Conservation (phyloP, 2,113 vertebrate species). For the Neopipo cinnamomea region DNA sequence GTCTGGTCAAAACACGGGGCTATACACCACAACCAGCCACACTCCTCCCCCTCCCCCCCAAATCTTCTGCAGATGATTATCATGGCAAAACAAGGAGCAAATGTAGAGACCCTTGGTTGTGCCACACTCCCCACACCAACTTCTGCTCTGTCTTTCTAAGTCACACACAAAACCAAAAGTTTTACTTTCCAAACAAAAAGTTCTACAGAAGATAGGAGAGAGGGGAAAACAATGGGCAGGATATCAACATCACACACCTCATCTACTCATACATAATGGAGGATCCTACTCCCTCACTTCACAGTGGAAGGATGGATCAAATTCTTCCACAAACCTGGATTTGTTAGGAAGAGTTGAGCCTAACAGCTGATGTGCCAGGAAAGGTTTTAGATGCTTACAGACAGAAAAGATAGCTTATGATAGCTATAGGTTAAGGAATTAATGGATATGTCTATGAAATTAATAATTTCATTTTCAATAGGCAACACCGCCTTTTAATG, state of each 20-base stretch:
- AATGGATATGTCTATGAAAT: neutral
- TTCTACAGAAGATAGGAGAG: neutral
- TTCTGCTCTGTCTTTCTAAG: neutral
- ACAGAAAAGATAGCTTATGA: neutral
- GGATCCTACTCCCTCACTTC: neutral
- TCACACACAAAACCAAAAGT: neutral
- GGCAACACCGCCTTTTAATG: neutral
- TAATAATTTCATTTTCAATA: neutral
- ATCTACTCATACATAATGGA: neutral
- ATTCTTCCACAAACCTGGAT: neutral
- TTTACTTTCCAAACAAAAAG: neutral
- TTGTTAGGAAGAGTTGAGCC: neutral
- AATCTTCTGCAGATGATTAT: neutral
- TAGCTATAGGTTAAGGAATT: neutral
- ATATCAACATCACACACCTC: neutral
- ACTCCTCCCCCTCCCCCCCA: neutral
- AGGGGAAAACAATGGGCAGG: neutral
- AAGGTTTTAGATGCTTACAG: neutral
- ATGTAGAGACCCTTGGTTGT: neutral
- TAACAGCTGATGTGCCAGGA: rapidly evolving
- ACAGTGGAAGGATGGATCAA: neutral
- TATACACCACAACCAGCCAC: rapidly evolving
- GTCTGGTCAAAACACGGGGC: neutral
- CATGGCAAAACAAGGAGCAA: neutral
- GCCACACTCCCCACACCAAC: neutral